A percentile compares a stretch with the other conserved stretches of the same genome.
phyloP scores from a whole-genome alignment of 2,888 invertebrate species.

The Phytoseiulus persimilis region DNA sequence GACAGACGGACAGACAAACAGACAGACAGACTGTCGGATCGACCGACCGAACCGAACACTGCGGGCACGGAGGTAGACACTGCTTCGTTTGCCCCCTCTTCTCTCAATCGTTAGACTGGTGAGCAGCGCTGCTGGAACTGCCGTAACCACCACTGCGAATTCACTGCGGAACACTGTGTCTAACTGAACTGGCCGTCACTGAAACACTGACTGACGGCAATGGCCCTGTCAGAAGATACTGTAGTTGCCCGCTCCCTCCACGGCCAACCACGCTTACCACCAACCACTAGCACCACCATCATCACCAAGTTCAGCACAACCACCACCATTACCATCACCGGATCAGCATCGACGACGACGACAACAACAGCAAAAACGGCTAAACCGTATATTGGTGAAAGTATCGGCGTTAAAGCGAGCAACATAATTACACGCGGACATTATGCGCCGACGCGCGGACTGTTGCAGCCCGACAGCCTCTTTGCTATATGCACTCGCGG shows the following conservation, averaged over 20 bases:
- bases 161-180: neutral
- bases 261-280: constrained; percentile 5
- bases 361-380: neutral
- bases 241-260: constrained; percentile 5
- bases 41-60: neutral
- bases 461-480: neutral
- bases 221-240: constrained; percentile 5
- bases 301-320: neutral
- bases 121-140: neutral
- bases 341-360: too few species aligned
- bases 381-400: neutral
- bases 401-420: neutral
- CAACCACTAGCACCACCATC: neutral
- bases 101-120: neutral
- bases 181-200: constrained; percentile 5
- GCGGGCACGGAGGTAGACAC: neutral
- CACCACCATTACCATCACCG: neutral
- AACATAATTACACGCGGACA: neutral
- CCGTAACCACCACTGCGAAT: neutral
- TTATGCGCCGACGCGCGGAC: neutral
- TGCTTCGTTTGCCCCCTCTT: neutral
- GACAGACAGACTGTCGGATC: neutral
- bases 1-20: neutral
- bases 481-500: neutral
- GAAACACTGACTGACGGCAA: constrained; percentile 5